Base-by-base conservation (phyloP, 2,888 invertebrate species). In the Cephus pulcher region DNA sequence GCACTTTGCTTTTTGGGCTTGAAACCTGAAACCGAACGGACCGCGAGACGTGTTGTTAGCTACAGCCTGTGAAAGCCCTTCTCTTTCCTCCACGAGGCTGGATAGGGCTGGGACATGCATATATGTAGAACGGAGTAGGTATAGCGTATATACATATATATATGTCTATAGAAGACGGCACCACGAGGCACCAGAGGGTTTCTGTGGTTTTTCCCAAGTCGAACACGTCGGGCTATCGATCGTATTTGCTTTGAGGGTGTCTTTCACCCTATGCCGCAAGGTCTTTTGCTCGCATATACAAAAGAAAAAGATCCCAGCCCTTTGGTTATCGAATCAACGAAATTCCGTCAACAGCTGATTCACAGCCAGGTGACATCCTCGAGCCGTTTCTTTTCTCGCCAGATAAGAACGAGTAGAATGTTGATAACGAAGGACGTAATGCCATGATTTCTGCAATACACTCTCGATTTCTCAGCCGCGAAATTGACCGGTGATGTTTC, bases 331-430 rank as follows among this genome's bases (percentile, higher is more conserved):
- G 76, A 74, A 69, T 77, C 34, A 75, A 70, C 75, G 69, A 40
- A 75, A 23, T 37, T 73, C 40, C 73, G 33, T 32, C 34, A 40
- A 56, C 56, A 68, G 79, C 69, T 33, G 78, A 74, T 78, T 79
- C 76, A 74, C 79, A 75, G 79, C 75, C 74, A 15, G 69, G n/a
- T 34, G 69, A 74, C 35, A 74, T 37, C 34, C 77, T 37, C 37
- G n/a, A 75, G 74, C 68, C 34, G 70, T 35, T 76, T 23, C 0
- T 56, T 56, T n/a, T 30, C 69, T 34, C 12, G 30, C 23, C 37
- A 12, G 74, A 73, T 69, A 34, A 77, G 73, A 56, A 73, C 40
- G 56, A 76, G 73, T n/a, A 34, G 56, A 37, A 11, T 34, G 9
- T 34, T 33, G 34, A 75, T 56, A 75, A 75, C 34, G 34, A 12